A percentile compares a stretch with the other conserved stretches of the same genome.
phyloP scores from a whole-genome alignment of 1,140 invertebrate species.

The Leptestheria dahalacensis region DNA sequence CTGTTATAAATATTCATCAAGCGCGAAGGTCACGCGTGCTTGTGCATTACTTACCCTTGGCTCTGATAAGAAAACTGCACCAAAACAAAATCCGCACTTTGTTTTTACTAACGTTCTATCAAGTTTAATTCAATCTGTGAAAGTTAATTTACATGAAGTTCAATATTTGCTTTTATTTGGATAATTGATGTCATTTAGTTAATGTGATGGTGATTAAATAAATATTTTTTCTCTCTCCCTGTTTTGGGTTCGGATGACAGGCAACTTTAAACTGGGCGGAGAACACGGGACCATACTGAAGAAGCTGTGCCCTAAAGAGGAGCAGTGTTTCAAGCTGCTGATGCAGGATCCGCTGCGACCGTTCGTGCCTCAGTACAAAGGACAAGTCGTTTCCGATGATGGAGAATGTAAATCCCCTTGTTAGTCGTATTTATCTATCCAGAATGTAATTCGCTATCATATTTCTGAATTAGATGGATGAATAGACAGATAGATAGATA shows the following conservation, averaged over 20 bases:
- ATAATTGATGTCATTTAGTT: background rate
- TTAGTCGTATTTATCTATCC: background rate
- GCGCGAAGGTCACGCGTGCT: no score
- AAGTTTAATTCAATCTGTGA: background rate
- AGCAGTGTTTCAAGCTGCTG: conserved; percentile 65
- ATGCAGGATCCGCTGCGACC: conserved; percentile 74
- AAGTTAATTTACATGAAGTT: conserved; percentile 13
- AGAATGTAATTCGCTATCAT: no score
- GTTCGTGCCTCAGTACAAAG: conserved; percentile 82
- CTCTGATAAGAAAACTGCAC: no score
- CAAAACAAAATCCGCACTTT: no score
- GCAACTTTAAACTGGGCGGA: conserved; percentile 83
- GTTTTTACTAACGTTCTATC: no score
- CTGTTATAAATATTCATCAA: no score
- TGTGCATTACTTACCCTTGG: no score
- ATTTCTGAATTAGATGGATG: no score
- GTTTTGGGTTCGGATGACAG: no score
- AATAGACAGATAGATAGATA: no score
- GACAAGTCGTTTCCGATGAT: conserved; percentile 58
- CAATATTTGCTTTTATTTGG: no score
- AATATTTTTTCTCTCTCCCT: conserved; percentile 14
- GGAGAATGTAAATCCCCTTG: conserved; percentile 46
- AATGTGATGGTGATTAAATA: background rate
- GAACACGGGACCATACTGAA: conserved; percentile 86
- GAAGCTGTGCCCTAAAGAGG: conserved; percentile 77